Percentiles rank a stretch among this genome's conserved stretches.
Conservation (phyloP, 2,797 vertebrate species). For the Emys orbicularis region DNA sequence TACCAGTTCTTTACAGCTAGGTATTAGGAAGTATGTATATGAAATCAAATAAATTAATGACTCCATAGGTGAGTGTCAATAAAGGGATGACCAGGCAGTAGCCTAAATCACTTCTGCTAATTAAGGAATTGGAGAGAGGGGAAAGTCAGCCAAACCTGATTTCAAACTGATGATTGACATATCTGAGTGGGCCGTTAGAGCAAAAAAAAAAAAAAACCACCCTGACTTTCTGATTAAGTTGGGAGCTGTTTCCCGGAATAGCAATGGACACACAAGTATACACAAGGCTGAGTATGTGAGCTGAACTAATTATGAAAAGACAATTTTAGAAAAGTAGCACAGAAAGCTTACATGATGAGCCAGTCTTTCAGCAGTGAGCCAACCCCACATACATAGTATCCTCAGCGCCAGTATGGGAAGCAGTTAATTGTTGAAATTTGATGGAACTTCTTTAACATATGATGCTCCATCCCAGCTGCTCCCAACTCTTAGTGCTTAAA, state of each 20-base stretch:
- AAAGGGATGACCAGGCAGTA: background rate
- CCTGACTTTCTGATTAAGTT: conserved; percentile 53
- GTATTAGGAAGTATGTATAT: conserved; percentile 5
- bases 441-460: background rate
- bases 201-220: background rate
- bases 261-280: conserved; percentile 34
- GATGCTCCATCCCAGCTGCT: background rate
- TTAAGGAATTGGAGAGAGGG: background rate
- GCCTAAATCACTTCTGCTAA: background rate
- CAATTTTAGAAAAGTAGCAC: background rate
- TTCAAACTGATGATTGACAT: conserved; percentile 38
- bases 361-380: background rate
- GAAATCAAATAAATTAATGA: background rate
- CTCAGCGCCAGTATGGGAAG: background rate
- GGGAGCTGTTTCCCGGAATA: conserved; percentile 44
- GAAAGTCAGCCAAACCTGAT: background rate
- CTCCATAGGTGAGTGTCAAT: background rate
- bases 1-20: background rate
- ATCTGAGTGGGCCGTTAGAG: background rate
- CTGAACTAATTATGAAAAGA: conserved; percentile 14
- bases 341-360: background rate
- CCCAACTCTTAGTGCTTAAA: too few relatives aligned
- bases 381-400: background rate
- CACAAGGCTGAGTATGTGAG: background rate
- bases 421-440: background rate